Conservation (phyloP, 37 sponge, comb jelly and placozoan genomes). For the Hormiphora californensis region DNA sequence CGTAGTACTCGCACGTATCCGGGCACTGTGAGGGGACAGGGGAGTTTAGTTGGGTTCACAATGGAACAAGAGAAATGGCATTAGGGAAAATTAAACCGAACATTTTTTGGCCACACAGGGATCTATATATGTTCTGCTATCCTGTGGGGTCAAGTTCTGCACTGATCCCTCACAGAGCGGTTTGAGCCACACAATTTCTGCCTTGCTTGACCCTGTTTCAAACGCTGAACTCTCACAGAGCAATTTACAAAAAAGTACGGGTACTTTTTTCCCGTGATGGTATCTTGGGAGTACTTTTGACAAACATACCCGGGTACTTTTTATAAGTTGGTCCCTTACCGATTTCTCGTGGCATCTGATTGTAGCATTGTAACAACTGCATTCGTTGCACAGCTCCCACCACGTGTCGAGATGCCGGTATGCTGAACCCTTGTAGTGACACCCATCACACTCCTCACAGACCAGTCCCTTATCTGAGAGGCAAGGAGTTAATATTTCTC, state of each 20-base stretch:
- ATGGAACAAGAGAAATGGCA: not conserved
- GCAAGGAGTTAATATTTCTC: too few species aligned
- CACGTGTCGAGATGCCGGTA: not conserved
- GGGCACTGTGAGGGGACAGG: not conserved
- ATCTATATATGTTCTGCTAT: too few species aligned
- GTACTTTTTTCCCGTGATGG: too few species aligned
- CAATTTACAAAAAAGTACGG: too few species aligned
- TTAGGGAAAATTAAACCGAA: not conserved
- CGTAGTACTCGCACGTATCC: not conserved
- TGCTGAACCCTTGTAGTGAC: not conserved
- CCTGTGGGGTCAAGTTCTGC: too few species aligned
- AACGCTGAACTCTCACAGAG: too few species aligned
- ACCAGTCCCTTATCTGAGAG: not conserved
- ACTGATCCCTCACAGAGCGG: too few species aligned
- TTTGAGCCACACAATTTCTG: too few species aligned
- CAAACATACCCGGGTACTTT: not conserved
- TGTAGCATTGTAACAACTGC: not conserved
- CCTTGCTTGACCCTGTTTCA: too few species aligned
- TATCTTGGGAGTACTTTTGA: not conserved
- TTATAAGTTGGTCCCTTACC: not conserved
- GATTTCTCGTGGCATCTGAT: not conserved
- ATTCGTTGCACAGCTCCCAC: not conserved
- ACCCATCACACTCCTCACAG: not conserved
- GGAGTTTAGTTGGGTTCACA: not conserved
- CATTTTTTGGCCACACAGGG: too few species aligned